phyloP scores from a whole-genome alignment of 2,888 invertebrate species.

The Rugalucina vietnamica region DNA sequence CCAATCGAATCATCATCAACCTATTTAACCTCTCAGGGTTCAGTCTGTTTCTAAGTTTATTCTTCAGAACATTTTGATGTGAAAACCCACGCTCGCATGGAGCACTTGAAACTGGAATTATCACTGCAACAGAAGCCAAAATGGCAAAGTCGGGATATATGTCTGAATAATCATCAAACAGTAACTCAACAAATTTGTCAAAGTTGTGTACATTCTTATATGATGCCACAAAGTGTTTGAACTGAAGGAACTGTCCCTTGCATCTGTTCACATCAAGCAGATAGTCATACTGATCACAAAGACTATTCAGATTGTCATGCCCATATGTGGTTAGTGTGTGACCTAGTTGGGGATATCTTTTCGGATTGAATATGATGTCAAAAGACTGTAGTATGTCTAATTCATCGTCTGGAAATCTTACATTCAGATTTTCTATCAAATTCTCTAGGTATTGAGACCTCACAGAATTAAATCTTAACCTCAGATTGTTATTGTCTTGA shows the following conservation, averaged over 20 bases:
- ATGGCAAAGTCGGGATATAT: conserved; percentile 38
- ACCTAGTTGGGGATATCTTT: conserved; percentile 25
- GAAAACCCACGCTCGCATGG: conserved; percentile 46
- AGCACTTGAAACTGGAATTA: conserved; percentile 53
- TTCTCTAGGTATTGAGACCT: conserved; percentile 26
- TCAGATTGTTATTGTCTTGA: conserved; percentile 28
- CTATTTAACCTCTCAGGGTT: conserved; percentile 28
- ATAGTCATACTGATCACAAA: conserved; percentile 21
- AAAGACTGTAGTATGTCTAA: conserved; percentile 26
- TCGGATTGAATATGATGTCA: conserved; percentile 39
- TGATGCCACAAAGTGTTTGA: conserved; percentile 25
- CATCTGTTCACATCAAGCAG: conserved; percentile 21
- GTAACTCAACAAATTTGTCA: conserved; percentile 29
- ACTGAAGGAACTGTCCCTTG: conserved; percentile 28
- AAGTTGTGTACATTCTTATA: conserved; percentile 23
- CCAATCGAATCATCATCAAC: conserved; percentile 10
- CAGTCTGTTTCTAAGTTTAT: conserved; percentile 22
- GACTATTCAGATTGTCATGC: not conserved
- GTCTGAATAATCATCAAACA: conserved; percentile 26
- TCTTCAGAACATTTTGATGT: conserved; percentile 30
- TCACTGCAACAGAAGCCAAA: conserved; percentile 36
- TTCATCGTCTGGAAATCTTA: conserved; percentile 29
- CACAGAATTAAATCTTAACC: conserved; percentile 27
- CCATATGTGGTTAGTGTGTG: conserved; percentile 17
- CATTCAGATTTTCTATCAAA: conserved; percentile 17